phyloP scores from a whole-genome alignment of 2,888 invertebrate genomes.

The Pedicia rivosa region DNA sequence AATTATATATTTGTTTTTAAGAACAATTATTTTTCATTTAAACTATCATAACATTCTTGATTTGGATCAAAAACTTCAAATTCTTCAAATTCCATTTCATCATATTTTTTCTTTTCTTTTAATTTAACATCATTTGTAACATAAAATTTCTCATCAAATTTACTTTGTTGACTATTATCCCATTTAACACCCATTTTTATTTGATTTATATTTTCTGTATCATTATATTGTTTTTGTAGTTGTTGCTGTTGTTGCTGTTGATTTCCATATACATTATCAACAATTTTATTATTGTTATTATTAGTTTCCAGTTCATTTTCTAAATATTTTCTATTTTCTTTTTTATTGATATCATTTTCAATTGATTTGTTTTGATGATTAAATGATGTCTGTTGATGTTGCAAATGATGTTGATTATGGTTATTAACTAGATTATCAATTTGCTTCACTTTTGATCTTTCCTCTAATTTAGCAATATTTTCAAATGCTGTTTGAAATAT shows the following conservation, averaged over 20 bases:
- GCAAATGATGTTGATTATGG: background rate
- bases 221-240: constrained; percentile 4
- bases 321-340: background rate
- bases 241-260: background rate
- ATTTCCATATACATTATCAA: background rate
- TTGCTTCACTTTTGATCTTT: background rate
- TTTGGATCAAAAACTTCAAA: constrained; percentile 49
- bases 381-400: too few relatives aligned
- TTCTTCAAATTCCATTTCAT: constrained; percentile 76
- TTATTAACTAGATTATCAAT: background rate
- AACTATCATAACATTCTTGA: constrained; percentile 37
- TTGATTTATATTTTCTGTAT: constrained; percentile 1
- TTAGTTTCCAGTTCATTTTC: background rate
- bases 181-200: constrained; percentile 2
- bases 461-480: background rate
- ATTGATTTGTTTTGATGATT: too few relatives aligned
- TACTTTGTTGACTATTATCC: constrained; percentile 10
- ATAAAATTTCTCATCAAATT: constrained; percentile 41
- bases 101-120: constrained; percentile 46
- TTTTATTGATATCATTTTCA: too few relatives aligned
- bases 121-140: constrained; percentile 44
- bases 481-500: constrained; percentile 2
- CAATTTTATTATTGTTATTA: background rate
- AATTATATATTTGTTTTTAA: too few relatives aligned
- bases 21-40: constrained; percentile 29